phyloP scores from a whole-genome alignment of 2,888 invertebrate genomes.

The Tetanocera ferruginea region DNA sequence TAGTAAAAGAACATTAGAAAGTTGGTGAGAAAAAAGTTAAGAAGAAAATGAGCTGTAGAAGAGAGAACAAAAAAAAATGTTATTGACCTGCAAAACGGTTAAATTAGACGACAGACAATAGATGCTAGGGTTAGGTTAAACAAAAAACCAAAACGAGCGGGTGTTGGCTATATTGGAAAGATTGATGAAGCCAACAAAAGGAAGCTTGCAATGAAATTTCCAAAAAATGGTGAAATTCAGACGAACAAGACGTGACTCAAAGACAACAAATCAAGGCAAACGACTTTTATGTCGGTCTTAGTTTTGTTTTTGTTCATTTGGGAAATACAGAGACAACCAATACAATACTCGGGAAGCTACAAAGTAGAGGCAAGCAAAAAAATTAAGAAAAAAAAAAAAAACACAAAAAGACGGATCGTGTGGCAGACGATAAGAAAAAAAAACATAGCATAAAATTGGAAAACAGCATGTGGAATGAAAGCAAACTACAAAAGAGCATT shows the following conservation, averaged over 20 bases:
- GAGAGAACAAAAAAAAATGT: not conserved
- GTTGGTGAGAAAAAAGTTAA: not conserved
- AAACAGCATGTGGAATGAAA: not conserved
- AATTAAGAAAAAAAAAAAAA: not conserved
- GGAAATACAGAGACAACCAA: not conserved
- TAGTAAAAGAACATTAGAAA: not conserved
- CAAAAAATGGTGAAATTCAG: too few relatives aligned
- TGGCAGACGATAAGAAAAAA: not conserved
- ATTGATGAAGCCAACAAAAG: not conserved
- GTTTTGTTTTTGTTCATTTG: not conserved
- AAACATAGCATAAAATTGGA: not conserved
- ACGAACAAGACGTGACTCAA: too few relatives aligned
- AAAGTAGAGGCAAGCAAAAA: not conserved
- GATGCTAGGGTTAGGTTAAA: not conserved
- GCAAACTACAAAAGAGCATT: not conserved
- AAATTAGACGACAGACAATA: not conserved
- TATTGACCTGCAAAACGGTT: not conserved
- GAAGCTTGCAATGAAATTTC: too few relatives aligned
- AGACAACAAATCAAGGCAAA: too few relatives aligned
- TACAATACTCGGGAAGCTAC: not conserved
- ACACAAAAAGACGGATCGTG: not conserved
- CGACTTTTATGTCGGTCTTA: too few relatives aligned
- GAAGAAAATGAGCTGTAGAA: not conserved
- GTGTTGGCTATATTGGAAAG: not conserved
- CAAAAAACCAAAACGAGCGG: not conserved